Percentiles rank a stretch among this genome's conserved stretches.
Conservation (phyloP, 2,113 vertebrate species). For the Hyla sarda region DNA sequence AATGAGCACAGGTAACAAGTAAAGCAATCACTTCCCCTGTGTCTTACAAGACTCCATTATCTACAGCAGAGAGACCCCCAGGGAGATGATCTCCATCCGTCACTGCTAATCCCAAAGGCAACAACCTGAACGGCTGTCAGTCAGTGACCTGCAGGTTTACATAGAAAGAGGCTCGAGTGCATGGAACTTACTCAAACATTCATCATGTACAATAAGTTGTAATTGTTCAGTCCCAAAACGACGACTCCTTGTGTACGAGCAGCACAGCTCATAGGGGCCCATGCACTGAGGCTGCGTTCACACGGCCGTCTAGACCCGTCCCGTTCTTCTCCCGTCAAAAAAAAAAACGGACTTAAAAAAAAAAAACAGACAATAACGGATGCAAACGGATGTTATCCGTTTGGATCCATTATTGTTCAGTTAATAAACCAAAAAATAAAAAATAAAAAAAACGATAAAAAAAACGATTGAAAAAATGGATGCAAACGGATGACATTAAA, state of each 20-base stretch:
- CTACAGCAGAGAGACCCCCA: slow-evolving; percentile 2
- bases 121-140: not conserved
- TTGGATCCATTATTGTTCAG: too few species aligned
- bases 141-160: not conserved
- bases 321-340: too few species aligned
- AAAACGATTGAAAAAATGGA: too few species aligned
- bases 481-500: too few species aligned
- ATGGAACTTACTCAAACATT: not conserved
- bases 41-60: slow-evolving; percentile 13
- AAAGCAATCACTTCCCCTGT: not conserved
- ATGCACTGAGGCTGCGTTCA: not conserved
- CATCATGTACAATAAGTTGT: not conserved
- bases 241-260: not conserved
- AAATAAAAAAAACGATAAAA: too few species aligned
- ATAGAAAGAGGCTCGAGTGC: not conserved
- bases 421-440: too few species aligned
- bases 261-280: not conserved
- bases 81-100: slow-evolving; percentile 22
- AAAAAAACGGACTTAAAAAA: too few species aligned
- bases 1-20: slow-evolving; percentile 13
- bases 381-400: too few species aligned
- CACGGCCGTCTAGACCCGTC: too few species aligned
- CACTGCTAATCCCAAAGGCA: slow-evolving; percentile 36
- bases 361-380: too few species aligned
- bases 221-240: not conserved